A percentile compares a stretch with the other conserved stretches of the same genome.
These are phyloP conservation scores for Chaetodon auriga DNA, from an alignment of 2,113 vertebrate species.

Conservation along the genomic window DNA sequence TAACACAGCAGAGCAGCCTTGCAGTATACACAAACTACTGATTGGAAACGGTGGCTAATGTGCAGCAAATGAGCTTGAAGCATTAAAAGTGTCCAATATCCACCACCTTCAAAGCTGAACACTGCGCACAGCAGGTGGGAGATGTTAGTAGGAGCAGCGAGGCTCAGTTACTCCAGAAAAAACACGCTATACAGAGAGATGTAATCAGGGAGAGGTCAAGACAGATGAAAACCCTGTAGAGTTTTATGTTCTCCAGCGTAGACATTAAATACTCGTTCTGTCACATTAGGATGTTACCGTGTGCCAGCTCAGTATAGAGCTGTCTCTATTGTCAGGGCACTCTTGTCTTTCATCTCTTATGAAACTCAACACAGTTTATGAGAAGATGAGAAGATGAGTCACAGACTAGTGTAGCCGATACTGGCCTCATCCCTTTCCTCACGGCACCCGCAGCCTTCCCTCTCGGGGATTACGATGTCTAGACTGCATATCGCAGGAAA, in stretches of 20 bases:
- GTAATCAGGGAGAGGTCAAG: constrained; percentile 1
- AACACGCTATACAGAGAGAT: neutral
- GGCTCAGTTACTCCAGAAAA: neutral
- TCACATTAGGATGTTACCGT: constrained; percentile 6
- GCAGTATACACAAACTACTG: constrained; percentile 23
- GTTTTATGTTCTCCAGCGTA: neutral
- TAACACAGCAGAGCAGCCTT: constrained; percentile 21
- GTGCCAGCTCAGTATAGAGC: neutral
- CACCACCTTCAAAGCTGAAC: neutral
- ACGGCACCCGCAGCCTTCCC: constrained; percentile 40
- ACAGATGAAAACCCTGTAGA: neutral
- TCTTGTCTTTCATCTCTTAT: constrained; percentile 38
- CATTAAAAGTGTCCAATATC: neutral
- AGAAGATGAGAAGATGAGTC: constrained; percentile 47
- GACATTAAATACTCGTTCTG: neutral
- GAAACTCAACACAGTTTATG: constrained; percentile 33
- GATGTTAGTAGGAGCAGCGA: neutral
- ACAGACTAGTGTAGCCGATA: constrained; percentile 12
- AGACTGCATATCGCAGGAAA: constrained; percentile 60
- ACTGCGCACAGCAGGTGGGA: neutral
- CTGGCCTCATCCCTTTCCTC: constrained; percentile 31
- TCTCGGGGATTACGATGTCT: constrained; percentile 69
- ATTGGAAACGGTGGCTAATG: constrained; percentile 35
- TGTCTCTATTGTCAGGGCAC: constrained; percentile 10
- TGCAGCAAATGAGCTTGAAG: constrained; percentile 30